A percentile compares a stretch with the other conserved stretches of the same genome.
phyloP scores from a whole-genome alignment of 1,140 invertebrate species.

The Zophobas atratus region DNA sequence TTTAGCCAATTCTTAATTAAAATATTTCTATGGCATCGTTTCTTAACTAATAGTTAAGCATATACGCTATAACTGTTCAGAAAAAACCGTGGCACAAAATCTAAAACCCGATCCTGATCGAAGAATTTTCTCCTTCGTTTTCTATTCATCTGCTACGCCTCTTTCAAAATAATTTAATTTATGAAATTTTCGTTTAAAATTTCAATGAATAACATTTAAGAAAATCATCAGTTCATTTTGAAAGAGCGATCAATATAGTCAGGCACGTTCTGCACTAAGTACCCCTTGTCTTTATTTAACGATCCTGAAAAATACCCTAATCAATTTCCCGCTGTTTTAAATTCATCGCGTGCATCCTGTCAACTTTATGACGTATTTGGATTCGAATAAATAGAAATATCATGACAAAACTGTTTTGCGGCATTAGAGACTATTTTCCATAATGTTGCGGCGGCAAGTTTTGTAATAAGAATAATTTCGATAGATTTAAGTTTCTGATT shows the following conservation, averaged over 20 bases:
- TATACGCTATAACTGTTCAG: too few relatives aligned
- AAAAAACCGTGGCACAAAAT: too few relatives aligned
- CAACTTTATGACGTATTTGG: constrained; percentile 35
- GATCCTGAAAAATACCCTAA: constrained; percentile 39
- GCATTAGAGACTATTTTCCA: constrained; percentile 36
- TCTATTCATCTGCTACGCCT: not conserved
- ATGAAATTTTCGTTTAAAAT: not conserved
- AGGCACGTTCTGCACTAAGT: constrained; percentile 27
- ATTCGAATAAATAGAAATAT: constrained; percentile 39
- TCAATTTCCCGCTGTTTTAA: constrained; percentile 40
- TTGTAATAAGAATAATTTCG: constrained; percentile 15
- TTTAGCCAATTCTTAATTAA: too few relatives aligned
- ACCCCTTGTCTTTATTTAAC: constrained; percentile 33
- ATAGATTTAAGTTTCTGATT: constrained; percentile 14
- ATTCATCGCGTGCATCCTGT: constrained; percentile 41
- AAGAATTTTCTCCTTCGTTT: not conserved
- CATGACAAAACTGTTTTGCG: constrained; percentile 27
- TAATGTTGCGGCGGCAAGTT: constrained; percentile 23
- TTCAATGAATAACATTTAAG: constrained; percentile 24
- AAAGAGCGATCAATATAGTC: constrained; percentile 13
- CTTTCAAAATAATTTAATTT: constrained; percentile 13
- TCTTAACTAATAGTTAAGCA: too few relatives aligned
- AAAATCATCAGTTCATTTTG: constrained; percentile 7
- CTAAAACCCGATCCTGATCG: not conserved
- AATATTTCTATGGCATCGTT: too few relatives aligned